Evolutionary conservation across 2,113 vertebrate genomes (phyloP), one percentile per base, ranked within the genome.

Genomic region (Esox niger): DNA sequence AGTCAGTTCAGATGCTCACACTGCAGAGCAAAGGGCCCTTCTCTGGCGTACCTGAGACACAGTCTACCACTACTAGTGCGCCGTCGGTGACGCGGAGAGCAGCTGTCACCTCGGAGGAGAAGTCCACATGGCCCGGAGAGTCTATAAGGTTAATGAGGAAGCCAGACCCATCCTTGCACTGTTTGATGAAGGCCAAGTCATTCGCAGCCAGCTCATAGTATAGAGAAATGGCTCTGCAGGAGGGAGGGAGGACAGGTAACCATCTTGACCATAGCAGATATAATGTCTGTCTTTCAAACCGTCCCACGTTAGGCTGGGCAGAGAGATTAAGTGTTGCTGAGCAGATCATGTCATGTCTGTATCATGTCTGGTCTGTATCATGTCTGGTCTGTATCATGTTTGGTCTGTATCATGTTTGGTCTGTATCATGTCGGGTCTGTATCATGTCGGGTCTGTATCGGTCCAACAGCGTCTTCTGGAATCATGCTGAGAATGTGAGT

Each of bases 121-220:
- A 90, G 75, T 82, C 52, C 25, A 81, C 69, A 10, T 74, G 80
- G 66, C 76, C 80, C 0, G 75, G 80, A 15, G 79, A 89, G 52
- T 83, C 82, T 29, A 82, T 86, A 69, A 87, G 84, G 64, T 87
- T 88, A 77, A 74, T 81, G 66, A 89, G 81, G 81, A 87, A 89
- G 59, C 72, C 71, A 35, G 72, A 75, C 47, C 71, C 71, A 63
- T 74, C 79, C 62, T 77, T 84, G 59, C 62, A 56, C 25, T 82
- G 76, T 66, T 86, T 87, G 73, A 86, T 84, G 67, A 88, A 88
- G 71, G 70, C 76, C 64, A 86, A 71, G 70, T 82, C 29, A 0
- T 69, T 79, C 15, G 74, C 77, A 60, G 75, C 73, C 13, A 83
- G 76, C 38, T 87, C 81, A 9, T 74, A 87, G 71, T 66, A 84